Evolutionary conservation across 2,888 invertebrate species (phyloP).

Genomic region (Labia minor): DNA sequence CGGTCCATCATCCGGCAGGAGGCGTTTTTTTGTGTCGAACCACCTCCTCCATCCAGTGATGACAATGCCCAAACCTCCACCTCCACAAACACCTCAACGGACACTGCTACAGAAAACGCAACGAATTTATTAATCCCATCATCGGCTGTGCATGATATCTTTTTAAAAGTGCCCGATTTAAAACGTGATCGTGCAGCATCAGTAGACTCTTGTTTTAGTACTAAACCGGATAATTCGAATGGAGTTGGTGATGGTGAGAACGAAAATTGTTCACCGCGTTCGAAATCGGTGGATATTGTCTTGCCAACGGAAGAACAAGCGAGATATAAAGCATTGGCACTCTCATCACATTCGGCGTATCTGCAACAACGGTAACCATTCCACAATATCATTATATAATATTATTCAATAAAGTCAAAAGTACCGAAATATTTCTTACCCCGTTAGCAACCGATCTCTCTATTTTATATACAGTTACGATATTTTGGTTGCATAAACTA

Average conservation of each 20-base stretch:
- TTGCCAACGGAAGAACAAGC: slow-evolving; percentile 76
- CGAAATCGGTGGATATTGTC: slow-evolving; percentile 78
- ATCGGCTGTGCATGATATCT: slow-evolving; percentile 53
- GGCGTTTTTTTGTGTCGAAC: slow-evolving; percentile 57
- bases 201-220: slow-evolving; percentile 73
- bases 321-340: slow-evolving; percentile 69
- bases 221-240: slow-evolving; percentile 46
- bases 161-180: slow-evolving; percentile 69
- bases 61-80: slow-evolving; percentile 26
- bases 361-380: background rate
- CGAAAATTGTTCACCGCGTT: slow-evolving; percentile 53
- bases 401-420: too few species aligned
- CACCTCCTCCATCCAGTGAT: slow-evolving; percentile 41
- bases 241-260: slow-evolving; percentile 44
- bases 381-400: too few species aligned
- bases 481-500: too few species aligned
- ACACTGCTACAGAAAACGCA: slow-evolving; percentile 28
- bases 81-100: slow-evolving; percentile 35
- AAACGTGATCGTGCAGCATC: slow-evolving; percentile 78
- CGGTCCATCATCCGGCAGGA: slow-evolving; percentile 72
- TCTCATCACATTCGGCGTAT: slow-evolving; percentile 31
- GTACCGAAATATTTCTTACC: too few species aligned
- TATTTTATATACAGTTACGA: too few species aligned
- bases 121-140: slow-evolving; percentile 23
- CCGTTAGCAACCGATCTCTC: too few species aligned